Percentiles rank a stretch among this genome's conserved stretches.
phyloP scores from a whole-genome alignment of 2,888 invertebrate genomes.

The Meghimatium bilineatum region DNA sequence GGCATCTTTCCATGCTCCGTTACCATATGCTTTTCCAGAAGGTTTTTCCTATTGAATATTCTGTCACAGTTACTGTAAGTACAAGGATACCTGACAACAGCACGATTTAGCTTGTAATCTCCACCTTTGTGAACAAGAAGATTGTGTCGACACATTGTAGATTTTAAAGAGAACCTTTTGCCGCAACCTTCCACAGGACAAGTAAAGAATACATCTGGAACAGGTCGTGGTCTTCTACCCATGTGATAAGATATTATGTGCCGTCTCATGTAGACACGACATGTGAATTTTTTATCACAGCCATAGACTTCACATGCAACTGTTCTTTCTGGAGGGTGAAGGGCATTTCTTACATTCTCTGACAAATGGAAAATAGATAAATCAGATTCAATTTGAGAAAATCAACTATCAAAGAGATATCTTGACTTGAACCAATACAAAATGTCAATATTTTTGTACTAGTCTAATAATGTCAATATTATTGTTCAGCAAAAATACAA shows the following conservation, averaged over 20 bases:
- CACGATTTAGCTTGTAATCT: constrained; percentile 35
- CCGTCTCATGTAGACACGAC: constrained; percentile 35
- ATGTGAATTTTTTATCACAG: constrained; percentile 32
- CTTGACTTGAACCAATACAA: no score
- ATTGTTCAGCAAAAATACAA: no score
- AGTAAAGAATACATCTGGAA: constrained; percentile 21
- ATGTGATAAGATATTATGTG: constrained; percentile 33
- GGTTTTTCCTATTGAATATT: constrained; percentile 34
- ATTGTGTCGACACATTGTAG: constrained; percentile 34
- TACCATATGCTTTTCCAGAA: constrained; percentile 35
- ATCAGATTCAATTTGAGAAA: neutral
- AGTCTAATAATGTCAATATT: no score
- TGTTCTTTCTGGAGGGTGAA: constrained; percentile 34
- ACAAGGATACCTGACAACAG: constrained; percentile 30
- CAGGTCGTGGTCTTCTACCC: constrained; percentile 17
- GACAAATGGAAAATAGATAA: neutral
- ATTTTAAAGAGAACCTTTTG: constrained; percentile 35
- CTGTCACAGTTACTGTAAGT: constrained; percentile 15
- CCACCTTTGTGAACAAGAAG: constrained; percentile 40
- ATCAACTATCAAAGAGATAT: neutral
- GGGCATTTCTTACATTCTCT: constrained; percentile 35
- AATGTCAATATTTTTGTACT: no score
- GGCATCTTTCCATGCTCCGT: constrained; percentile 23
- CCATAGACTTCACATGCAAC: constrained; percentile 32
- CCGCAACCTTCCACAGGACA: constrained; percentile 27